Conservation (phyloP, 2,113 vertebrate genomes). For the Columbina picui region DNA sequence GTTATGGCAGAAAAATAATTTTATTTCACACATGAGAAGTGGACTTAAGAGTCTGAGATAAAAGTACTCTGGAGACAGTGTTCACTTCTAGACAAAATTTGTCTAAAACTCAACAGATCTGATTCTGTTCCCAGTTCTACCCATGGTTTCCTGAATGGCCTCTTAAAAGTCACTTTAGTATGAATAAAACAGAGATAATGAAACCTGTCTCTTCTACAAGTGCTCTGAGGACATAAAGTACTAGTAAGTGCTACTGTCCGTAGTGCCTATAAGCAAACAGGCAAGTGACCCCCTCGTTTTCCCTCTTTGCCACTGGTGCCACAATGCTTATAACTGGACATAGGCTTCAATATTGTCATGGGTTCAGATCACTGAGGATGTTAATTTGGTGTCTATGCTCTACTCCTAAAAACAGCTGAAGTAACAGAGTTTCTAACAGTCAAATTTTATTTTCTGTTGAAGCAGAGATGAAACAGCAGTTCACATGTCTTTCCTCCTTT, state of each 20-base stretch:
- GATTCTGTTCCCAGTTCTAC: background rate
- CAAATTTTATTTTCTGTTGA: background rate
- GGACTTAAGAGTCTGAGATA: background rate
- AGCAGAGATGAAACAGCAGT: background rate
- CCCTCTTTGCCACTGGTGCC: background rate
- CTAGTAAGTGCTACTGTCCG: background rate
- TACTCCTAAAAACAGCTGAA: background rate
- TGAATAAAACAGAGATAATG: background rate
- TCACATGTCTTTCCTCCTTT: background rate
- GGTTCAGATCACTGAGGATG: background rate
- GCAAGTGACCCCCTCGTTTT: background rate
- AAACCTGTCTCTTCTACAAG: background rate
- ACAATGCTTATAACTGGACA: background rate
- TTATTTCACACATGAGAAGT: background rate
- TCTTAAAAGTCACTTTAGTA: background rate
- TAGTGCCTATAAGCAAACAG: background rate
- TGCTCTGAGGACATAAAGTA: background rate
- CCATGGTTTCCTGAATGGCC: background rate
- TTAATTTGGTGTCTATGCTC: background rate
- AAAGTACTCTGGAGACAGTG: background rate
- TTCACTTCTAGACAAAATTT: background rate
- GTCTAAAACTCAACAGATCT: background rate
- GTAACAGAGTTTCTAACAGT: background rate
- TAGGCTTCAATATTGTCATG: background rate
- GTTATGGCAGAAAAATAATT: background rate